Evolutionary conservation across 2,113 vertebrate genomes (phyloP).

Genomic region (Xenopus borealis): DNA sequence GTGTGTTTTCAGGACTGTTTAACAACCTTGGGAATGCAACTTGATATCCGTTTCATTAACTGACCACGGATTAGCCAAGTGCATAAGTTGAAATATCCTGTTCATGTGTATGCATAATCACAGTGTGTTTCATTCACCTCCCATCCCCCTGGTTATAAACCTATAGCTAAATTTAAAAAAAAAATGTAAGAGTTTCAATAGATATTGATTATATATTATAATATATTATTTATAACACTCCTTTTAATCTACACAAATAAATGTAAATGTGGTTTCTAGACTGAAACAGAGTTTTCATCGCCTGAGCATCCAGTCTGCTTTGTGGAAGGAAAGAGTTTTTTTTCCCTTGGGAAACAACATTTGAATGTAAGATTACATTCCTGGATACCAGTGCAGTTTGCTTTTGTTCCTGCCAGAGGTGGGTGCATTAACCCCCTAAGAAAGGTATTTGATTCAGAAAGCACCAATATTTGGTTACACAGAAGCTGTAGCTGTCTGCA

Average conservation of each 20-base stretch:
- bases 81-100: conserved; percentile 53
- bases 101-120: conserved; percentile 50
- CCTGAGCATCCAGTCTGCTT: neutral
- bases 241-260: no score
- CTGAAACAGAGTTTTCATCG: no score
- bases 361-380: conserved; percentile 6
- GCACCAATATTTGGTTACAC: neutral
- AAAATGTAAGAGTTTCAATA: no score
- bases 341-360: conserved; percentile 3
- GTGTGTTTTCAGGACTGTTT: conserved; percentile 48
- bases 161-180: no score
- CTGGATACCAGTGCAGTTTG: neutral
- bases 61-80: conserved; percentile 54
- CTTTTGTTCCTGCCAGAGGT: neutral
- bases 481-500: neutral
- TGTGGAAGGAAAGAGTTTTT: neutral
- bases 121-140: conserved; percentile 1
- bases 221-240: no score
- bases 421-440: neutral
- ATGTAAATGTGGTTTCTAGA: no score
- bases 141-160: neutral
- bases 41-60: conserved; percentile 50
- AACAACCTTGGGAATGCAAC: conserved; percentile 52
- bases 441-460: neutral
- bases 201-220: no score